Evolutionary conservation across 2,888 invertebrate genomes (phyloP).

Genomic region (Eumacrocentrus americanus): DNA sequence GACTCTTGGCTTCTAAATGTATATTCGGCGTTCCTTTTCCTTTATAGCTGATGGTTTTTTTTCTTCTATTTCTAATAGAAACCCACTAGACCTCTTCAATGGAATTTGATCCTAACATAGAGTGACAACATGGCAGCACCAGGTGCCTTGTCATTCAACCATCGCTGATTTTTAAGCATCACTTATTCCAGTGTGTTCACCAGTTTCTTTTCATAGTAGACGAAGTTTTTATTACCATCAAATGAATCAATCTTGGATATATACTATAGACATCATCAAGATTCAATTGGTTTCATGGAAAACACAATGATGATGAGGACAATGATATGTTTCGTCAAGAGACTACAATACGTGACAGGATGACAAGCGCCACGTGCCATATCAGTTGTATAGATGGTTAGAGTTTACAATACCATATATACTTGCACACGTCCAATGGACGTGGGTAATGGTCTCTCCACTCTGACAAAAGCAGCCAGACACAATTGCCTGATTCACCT

Average conservation of each 20-base stretch:
- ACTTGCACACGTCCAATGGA: not conserved
- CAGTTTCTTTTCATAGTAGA: not conserved
- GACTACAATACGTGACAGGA: conserved; percentile 25
- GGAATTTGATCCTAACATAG: conserved; percentile 2
- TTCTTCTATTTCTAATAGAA: not conserved
- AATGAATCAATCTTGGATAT: too few relatives aligned
- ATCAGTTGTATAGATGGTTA: conserved; percentile 19
- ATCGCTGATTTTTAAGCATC: too few relatives aligned
- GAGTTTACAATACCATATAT: not conserved
- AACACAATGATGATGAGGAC: not conserved
- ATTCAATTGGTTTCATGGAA: not conserved
- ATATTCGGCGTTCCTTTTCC: conserved; percentile 4
- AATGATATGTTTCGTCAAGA: not conserved
- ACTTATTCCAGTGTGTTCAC: not conserved
- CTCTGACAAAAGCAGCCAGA: not conserved
- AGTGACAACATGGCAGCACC: not conserved
- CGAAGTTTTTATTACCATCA: too few relatives aligned
- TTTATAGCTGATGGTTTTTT: conserved; percentile 3
- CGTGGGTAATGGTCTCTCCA: not conserved
- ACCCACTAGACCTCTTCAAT: conserved; percentile 2
- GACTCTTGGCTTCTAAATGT: conserved; percentile 4
- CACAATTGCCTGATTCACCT: not conserved
- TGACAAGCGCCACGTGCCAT: conserved; percentile 36
- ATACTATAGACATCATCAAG: not conserved
- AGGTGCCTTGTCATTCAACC: not conserved